Evolutionary conservation across 2,888 invertebrate species (phyloP), one percentile per base, ranked within the genome.

Genomic region (Dascillus cervinus): DNA sequence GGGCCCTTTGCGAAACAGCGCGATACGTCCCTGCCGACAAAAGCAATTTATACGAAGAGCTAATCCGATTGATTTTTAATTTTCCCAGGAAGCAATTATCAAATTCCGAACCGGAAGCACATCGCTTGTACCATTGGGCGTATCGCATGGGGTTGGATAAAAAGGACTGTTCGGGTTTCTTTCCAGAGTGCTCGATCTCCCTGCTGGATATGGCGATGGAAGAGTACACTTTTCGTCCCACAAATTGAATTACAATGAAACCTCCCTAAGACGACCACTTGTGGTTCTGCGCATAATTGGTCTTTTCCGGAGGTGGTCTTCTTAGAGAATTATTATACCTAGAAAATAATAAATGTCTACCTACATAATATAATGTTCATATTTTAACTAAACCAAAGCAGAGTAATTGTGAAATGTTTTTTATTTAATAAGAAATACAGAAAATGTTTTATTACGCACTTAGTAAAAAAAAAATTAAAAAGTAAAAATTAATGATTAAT

Each of bases 1-100:
- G 80, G 32, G 77, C 83, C 0, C 62, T 86, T 0, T 86, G 86
- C 57, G 86, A 86, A 55, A 76, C 81, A 2, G 74, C 77, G 0
- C 76, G 77, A 40, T 67, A 73, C 8, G 65, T 83, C 17, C 67
- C 72, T 6, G 71, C 73, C 1, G 73, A 72, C 32, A 74, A 73
- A 6, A 72, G 72, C 35, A 79, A 77, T 32, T 72, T 82, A 65
- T 58, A 81, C 2, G 75, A 82, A 43, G 80, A 83, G 59, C 72
- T 85, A 60, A 71, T 84, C 37, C 70, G 79, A 47, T 74, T 73
- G 9, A 65, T 66, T 67, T 46, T 14, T 65, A 84, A 83, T 39
- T 65, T 83, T 47, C 84, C 84, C 5, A 67, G 77, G 50, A 69
- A 76, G 24, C 72, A 70, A 39, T 58, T 82, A n/a, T 62, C 75